These are phyloP conservation scores for Balaeniceps rex DNA, from an alignment of 2,113 vertebrate species.

Conservation along the genomic window DNA sequence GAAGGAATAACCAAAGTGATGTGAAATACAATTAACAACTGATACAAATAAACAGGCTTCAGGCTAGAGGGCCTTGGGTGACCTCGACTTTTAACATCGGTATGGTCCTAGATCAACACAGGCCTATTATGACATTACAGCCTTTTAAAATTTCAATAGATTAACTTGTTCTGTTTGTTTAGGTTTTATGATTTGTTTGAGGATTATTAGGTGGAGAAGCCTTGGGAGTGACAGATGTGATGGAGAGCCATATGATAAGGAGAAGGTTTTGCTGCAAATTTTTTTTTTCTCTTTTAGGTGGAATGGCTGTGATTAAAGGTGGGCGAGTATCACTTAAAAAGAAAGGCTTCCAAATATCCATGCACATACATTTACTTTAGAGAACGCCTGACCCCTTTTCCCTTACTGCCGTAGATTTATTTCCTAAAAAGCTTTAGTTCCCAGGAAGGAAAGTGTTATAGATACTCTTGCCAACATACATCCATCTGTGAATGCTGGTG, in stretches of 20 bases:
- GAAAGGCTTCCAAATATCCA: background rate
- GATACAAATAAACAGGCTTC: background rate
- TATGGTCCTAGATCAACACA: background rate
- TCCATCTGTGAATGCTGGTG: constrained; percentile 21
- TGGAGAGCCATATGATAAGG: background rate
- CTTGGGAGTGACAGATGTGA: background rate
- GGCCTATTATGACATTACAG: background rate
- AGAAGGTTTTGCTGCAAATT: background rate
- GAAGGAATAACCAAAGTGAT: background rate
- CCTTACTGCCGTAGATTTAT: background rate
- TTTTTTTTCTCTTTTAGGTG: background rate
- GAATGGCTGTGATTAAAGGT: background rate
- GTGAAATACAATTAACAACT: background rate
- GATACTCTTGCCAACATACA: constrained; percentile 12
- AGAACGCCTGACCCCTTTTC: background rate
- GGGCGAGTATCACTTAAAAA: background rate
- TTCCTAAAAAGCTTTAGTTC: constrained; percentile 23
- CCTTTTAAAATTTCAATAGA: background rate
- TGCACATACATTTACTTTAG: background rate
- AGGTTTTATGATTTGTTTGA: background rate
- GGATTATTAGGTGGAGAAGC: background rate
- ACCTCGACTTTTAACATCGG: background rate
- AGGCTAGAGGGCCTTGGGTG: background rate
- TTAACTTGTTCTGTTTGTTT: background rate
- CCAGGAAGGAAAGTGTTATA: background rate